A percentile compares a stretch with the other conserved stretches of the same genome.
Conservation (phyloP, 2,888 invertebrate species). For the Caenorhabditis sulstoni region DNA sequence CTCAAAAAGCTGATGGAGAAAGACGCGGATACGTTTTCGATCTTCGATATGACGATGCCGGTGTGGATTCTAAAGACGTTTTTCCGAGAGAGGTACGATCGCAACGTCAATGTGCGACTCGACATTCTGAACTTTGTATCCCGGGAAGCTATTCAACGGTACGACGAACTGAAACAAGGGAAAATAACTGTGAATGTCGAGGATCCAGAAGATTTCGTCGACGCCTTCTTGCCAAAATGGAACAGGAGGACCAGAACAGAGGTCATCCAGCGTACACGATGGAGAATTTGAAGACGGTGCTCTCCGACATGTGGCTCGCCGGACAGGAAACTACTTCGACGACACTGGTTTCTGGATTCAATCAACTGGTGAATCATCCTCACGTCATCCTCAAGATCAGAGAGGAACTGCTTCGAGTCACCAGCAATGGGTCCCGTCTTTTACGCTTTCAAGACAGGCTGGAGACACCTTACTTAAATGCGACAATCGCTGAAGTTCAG, state of each 20-base stretch:
- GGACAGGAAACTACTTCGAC: conserved; percentile 68
- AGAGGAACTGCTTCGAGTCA: conserved; percentile 49
- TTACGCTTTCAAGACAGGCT: conserved; percentile 31
- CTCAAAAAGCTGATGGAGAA: conserved; percentile 16
- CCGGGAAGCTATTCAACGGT: conserved; percentile 18
- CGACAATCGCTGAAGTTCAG: conserved; percentile 52
- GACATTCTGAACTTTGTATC: conserved; percentile 21
- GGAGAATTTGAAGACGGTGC: conserved; percentile 4
- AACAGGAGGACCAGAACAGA: conserved; percentile 30
- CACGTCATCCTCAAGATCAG: conserved; percentile 48
- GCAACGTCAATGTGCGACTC: background rate
- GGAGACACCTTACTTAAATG: conserved; percentile 52
- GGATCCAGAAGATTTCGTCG: conserved; percentile 59
- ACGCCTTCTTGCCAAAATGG: conserved; percentile 59
- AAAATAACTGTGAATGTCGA: conserved; percentile 26
- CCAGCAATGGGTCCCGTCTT: conserved; percentile 34
- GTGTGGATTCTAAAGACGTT: conserved; percentile 27
- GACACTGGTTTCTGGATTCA: conserved; percentile 58
- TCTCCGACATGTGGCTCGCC: conserved; percentile 63
- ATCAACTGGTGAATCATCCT: conserved; percentile 60
- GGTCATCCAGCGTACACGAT: conserved; percentile 6
- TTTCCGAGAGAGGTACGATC: conserved; percentile 13
- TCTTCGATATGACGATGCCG: conserved; percentile 31
- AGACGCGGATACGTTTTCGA: conserved; percentile 10
- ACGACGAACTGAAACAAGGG: conserved; percentile 17